Base-by-base conservation (phyloP, 2,797 vertebrate genomes). In the Tachyglossus aculeatus region DNA sequence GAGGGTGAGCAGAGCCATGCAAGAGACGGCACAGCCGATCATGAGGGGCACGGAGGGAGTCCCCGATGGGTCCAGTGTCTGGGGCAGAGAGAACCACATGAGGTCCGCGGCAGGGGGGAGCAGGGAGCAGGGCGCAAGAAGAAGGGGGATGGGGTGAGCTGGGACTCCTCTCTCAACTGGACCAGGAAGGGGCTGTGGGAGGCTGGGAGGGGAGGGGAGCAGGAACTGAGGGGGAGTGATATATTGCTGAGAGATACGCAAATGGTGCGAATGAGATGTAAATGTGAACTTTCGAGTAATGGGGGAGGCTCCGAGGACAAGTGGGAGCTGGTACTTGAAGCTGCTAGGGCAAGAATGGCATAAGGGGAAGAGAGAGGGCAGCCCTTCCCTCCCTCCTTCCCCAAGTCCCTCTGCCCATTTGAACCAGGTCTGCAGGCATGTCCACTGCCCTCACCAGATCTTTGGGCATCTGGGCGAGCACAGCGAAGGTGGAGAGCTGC, bases 1-100 rank as follows among this genome's bases (percentile, higher is more conserved):
- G 86, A 99, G 91, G 63, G 97, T 96, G 86, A 98, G 89, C 80
- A 99, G 91, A 24, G 98, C 97, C 50, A 96, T 96, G 90, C 97
- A 98, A 81, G 98, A 98, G 55, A 99, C 94, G 1, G 96, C 96
- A 7, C 98, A 98, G 77, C 98, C 98, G n/a, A 98, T 98, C 96
- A 99, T 96, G 38, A 99, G 94, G 1, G 98, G 97, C 72, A 98
- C 95, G 0, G 97, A 98, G 3, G 97, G 97, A 72, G 88, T 90
- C 68, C 96, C 95, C 27, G 93, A 93, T 32, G 94, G 92, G 90
- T 97, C 96, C 96, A 98, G 97, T 71, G 94, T 95, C 98, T 98
- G 85, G n/a, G 44, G 31, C 40, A 51, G 72, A 40, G 0, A 6
- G 0, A 18, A 24, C n/a, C 1, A 33, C 29, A n/a, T n/a, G n/a